phyloP scores from a whole-genome alignment of 2,888 invertebrate species.

The Drosophila rubida region DNA sequence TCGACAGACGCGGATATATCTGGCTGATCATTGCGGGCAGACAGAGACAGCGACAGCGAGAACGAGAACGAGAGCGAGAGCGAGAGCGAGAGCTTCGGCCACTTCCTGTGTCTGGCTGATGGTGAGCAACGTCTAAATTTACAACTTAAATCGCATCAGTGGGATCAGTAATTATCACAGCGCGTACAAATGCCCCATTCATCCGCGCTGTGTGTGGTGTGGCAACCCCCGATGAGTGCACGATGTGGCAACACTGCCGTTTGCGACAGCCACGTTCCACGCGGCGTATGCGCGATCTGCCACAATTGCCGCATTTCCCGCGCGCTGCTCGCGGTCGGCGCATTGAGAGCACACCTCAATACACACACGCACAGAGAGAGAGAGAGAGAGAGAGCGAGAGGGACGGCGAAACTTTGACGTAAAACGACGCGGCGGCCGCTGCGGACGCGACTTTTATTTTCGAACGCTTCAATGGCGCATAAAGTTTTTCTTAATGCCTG shows the following conservation, averaged over 20 bases:
- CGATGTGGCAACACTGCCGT: slow-evolving; percentile 11
- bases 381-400: slow-evolving; percentile 9
- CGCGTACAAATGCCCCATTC: not conserved
- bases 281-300: slow-evolving; percentile 72
- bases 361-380: slow-evolving; percentile 19
- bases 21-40: not conserved
- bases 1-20: not conserved
- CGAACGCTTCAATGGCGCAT: slow-evolving; percentile 80
- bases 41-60: not conserved
- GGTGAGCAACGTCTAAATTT: not conserved
- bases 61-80: too few relatives aligned
- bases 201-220: not conserved
- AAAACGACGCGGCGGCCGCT: slow-evolving; percentile 49
- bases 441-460: slow-evolving; percentile 75
- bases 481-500: slow-evolving; percentile 79
- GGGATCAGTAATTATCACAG: slow-evolving; percentile 1
- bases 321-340: slow-evolving; percentile 22
- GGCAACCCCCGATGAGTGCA: not conserved
- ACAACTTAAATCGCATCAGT: not conserved
- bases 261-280: slow-evolving; percentile 24
- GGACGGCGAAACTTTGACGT: slow-evolving; percentile 56
- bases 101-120: not conserved
- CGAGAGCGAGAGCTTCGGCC: not conserved
- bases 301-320: slow-evolving; percentile 55
- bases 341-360: slow-evolving; percentile 46